Conservation (phyloP, 1,140 invertebrate species). For the Nasonia vitripennis region DNA sequence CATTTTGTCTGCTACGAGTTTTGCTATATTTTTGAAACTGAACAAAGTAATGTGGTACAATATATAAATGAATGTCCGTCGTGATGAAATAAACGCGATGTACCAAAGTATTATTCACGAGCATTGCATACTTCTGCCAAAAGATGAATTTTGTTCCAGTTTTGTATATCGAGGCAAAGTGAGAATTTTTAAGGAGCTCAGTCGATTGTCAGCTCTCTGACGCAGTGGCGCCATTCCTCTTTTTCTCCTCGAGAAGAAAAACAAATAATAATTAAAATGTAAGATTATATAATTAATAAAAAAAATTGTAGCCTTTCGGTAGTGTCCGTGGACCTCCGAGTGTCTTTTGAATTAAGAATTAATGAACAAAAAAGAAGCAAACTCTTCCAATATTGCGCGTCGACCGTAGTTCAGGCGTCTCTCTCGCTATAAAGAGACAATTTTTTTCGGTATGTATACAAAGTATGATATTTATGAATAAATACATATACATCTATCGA, state of each 20-base stretch:
- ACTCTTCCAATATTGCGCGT: constrained; percentile 31
- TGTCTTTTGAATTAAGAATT: constrained; percentile 17
- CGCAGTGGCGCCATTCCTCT: neutral
- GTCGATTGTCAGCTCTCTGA: constrained; percentile 5
- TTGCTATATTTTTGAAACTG: too few relatives aligned
- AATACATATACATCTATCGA: neutral
- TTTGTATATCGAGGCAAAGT: neutral
- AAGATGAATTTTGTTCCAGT: neutral
- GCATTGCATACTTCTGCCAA: neutral
- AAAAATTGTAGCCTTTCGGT: constrained; percentile 48
- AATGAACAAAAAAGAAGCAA: constrained; percentile 11
- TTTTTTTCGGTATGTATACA: constrained; percentile 45
- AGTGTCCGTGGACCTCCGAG: constrained; percentile 49
- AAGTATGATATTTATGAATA: constrained; percentile 9
- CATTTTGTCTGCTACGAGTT: neutral
- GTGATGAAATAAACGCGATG: too few relatives aligned
- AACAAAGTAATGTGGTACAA: neutral
- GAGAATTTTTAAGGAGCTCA: neutral
- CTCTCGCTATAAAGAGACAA: constrained; percentile 11
- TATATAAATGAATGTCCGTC: neutral
- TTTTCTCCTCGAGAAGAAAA: neutral
- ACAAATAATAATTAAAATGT: constrained; percentile 23
- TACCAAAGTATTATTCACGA: neutral
- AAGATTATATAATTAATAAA: constrained; percentile 18
- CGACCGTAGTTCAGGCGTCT: constrained; percentile 30